phyloP scores from a whole-genome alignment of 2,113 vertebrate genomes.

The Ascaphus truei region DNA sequence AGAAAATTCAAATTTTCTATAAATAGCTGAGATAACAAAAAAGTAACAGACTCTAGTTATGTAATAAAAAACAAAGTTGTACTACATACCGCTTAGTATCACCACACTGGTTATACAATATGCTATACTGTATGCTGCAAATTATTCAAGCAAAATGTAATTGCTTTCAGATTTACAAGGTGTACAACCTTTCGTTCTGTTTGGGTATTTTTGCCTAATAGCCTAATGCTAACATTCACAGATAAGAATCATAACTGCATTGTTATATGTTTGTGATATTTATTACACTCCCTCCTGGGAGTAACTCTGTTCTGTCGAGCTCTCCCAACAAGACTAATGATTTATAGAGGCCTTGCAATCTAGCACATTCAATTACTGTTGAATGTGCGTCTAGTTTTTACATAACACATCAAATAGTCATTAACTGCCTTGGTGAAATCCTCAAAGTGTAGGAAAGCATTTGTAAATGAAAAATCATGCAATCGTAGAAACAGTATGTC shows the following conservation, averaged over 20 bases:
- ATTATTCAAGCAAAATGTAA: constrained; percentile 1
- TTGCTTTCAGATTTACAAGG: not conserved
- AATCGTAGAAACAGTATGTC: not conserved
- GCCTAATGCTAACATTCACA: not conserved
- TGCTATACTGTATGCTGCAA: too few relatives aligned
- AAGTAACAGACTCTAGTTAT: too few relatives aligned
- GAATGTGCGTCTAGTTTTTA: constrained; percentile 15
- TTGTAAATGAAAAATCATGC: constrained; percentile 13
- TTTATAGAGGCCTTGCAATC: constrained; percentile 2
- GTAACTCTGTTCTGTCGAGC: not conserved
- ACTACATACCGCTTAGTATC: too few relatives aligned
- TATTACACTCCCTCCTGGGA: not conserved
- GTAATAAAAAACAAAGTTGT: too few relatives aligned
- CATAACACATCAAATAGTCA: constrained; percentile 20
- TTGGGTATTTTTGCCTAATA: constrained; percentile 3
- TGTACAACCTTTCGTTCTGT: not conserved
- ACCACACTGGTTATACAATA: too few relatives aligned
- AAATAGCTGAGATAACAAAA: too few relatives aligned
- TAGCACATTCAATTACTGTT: constrained; percentile 12
- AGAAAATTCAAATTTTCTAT: too few relatives aligned
- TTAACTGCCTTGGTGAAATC: constrained; percentile 14
- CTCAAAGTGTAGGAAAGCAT: not conserved
- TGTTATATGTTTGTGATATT: constrained; percentile 1
- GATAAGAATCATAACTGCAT: not conserved
- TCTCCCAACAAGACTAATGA: constrained; percentile 22